Conservation (phyloP, 1,140 invertebrate species). For the Diachasmimorpha longicaudata region DNA sequence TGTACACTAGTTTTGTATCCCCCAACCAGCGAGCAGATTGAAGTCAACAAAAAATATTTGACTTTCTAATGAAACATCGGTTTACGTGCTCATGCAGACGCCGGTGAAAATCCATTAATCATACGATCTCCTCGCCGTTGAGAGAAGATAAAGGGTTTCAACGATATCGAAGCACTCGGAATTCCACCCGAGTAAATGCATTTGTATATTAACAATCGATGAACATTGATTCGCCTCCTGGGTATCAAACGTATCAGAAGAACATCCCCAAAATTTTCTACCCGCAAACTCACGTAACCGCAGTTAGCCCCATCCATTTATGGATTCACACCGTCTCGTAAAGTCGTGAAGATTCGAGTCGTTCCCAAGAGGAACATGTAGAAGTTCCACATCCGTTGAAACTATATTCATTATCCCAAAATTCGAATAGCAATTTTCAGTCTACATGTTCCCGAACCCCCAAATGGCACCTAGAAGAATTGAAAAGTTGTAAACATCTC, state of each 20-base stretch:
- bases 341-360: not conserved
- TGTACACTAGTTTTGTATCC: not conserved
- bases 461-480: not conserved
- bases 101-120: conserved; percentile 30
- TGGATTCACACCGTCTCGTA: not conserved
- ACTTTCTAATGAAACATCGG: conserved; percentile 30
- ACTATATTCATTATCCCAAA: not conserved
- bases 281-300: not conserved
- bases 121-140: conserved; percentile 8
- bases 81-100: conserved; percentile 21
- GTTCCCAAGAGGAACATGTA: not conserved
- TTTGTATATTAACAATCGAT: not conserved
- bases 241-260: not conserved
- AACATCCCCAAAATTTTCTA: not conserved
- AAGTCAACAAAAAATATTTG: conserved; percentile 30
- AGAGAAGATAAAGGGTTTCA: not conserved
- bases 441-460: not conserved
- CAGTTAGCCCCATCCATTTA: not conserved
- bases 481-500: no score
- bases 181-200: not conserved
- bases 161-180: not conserved
- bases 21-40: not conserved
- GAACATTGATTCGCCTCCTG: conserved; percentile 3
- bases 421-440: not conserved
- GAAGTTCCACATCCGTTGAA: not conserved